These are phyloP conservation scores for Drosophila erecta DNA, from an alignment of 1,140 invertebrate species.

Conservation along the genomic window DNA sequence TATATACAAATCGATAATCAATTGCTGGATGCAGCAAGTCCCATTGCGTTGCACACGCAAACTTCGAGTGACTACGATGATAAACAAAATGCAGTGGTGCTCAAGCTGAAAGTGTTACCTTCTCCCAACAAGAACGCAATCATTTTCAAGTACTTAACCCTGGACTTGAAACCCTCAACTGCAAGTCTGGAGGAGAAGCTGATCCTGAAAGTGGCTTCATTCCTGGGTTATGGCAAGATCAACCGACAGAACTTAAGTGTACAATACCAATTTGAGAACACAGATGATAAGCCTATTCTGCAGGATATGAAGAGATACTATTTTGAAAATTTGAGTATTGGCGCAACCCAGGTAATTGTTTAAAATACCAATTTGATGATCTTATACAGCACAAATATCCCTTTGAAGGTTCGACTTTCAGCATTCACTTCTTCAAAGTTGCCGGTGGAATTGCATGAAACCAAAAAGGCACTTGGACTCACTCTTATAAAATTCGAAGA, in stretches of 20 bases:
- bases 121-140: constrained; percentile 91
- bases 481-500: constrained; percentile 98
- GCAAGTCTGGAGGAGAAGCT: constrained; percentile 95
- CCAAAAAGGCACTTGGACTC: constrained; percentile 94
- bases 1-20: constrained; percentile 97
- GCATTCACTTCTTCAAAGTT: constrained; percentile 94
- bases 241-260: constrained; percentile 52
- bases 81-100: constrained; percentile 87
- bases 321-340: constrained; percentile 93
- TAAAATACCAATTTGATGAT: constrained; percentile 69
- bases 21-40: constrained; percentile 92
- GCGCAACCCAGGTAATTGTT: constrained; percentile 87
- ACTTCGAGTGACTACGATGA: constrained; percentile 75
- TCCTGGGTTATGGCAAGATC: constrained; percentile 86
- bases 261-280: constrained; percentile 83
- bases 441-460: constrained; percentile 89
- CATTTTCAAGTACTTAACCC: constrained; percentile 92
- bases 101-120: constrained; percentile 88
- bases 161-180: constrained; percentile 93
- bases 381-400: constrained; percentile 14
- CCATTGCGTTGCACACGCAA: constrained; percentile 91
- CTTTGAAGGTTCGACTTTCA: constrained; percentile 90
- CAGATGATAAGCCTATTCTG: constrained; percentile 92
- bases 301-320: constrained; percentile 94
- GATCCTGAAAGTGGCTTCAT: constrained; percentile 92